phyloP scores from a whole-genome alignment of 2,797 vertebrate species.

The Lagodon rhomboides region DNA sequence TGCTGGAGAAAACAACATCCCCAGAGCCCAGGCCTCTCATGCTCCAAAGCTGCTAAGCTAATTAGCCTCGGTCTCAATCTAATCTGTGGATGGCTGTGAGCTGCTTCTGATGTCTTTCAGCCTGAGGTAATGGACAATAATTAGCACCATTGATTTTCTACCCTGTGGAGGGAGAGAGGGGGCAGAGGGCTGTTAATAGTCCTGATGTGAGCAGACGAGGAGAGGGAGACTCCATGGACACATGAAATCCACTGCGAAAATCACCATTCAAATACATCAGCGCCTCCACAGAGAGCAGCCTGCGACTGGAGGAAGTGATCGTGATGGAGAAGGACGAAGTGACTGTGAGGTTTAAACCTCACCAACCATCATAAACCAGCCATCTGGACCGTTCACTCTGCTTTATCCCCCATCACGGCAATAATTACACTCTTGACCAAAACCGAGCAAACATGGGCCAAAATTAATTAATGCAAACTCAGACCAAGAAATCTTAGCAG shows the following conservation, averaged over 20 bases:
- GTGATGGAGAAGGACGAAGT: too few relatives aligned
- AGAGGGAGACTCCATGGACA: constrained; percentile 13
- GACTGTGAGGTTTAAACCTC: too few relatives aligned
- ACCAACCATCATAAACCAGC: too few relatives aligned
- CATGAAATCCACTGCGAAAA: constrained; percentile 19
- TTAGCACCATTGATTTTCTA: constrained; percentile 79
- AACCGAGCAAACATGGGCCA: too few relatives aligned
- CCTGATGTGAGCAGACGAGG: constrained; percentile 12
- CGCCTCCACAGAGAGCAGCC: not conserved
- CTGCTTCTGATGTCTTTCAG: constrained; percentile 75
- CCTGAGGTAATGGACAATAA: constrained; percentile 79
- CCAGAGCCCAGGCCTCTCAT: constrained; percentile 58
- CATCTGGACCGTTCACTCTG: too few relatives aligned
- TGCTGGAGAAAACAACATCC: constrained; percentile 52
- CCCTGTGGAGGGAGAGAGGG: constrained; percentile 16
- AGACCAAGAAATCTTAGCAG: too few relatives aligned
- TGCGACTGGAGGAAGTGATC: too few relatives aligned
- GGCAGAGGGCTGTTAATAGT: constrained; percentile 11
- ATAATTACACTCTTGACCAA: too few relatives aligned
- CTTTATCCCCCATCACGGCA: too few relatives aligned
- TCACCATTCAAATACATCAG: not conserved
- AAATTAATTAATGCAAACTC: too few relatives aligned
- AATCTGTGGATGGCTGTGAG: constrained; percentile 77
- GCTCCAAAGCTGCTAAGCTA: constrained; percentile 74
- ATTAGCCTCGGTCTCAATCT: constrained; percentile 79